These are phyloP conservation scores for Pithys albifrons DNA, from an alignment of 2,113 vertebrate genomes.

Conservation along the genomic window DNA sequence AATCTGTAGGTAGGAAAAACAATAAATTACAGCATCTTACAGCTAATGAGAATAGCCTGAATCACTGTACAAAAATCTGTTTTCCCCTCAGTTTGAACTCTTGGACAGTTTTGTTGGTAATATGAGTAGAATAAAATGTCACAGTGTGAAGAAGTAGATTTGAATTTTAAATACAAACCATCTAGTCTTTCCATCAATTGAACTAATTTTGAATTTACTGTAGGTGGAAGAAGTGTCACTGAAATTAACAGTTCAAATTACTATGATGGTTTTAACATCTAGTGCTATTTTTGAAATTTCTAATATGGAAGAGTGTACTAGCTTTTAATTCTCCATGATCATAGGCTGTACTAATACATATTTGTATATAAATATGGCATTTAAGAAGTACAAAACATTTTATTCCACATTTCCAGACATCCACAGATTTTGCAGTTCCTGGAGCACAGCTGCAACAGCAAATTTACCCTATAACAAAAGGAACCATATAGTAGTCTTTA, in stretches of 20 bases:
- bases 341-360: neutral
- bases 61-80: neutral
- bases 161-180: neutral
- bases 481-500: neutral
- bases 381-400: neutral
- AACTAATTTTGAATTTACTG: neutral
- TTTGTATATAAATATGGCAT: neutral
- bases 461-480: neutral
- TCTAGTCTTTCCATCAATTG: neutral
- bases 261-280: neutral
- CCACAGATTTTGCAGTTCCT: neutral
- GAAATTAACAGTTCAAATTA: conserved; percentile 8
- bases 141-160: neutral
- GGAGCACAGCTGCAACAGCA: neutral
- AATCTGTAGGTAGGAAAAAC: neutral
- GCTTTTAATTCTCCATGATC: neutral
- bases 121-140: neutral
- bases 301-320: neutral
- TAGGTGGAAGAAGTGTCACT: neutral
- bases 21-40: neutral
- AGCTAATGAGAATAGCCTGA: neutral
- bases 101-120: neutral
- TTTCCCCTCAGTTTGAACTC: neutral
- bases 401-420: neutral
- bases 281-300: neutral